Evolutionary conservation across 2,113 vertebrate genomes (phyloP).

Genomic region (Mionectes macconnelli): DNA sequence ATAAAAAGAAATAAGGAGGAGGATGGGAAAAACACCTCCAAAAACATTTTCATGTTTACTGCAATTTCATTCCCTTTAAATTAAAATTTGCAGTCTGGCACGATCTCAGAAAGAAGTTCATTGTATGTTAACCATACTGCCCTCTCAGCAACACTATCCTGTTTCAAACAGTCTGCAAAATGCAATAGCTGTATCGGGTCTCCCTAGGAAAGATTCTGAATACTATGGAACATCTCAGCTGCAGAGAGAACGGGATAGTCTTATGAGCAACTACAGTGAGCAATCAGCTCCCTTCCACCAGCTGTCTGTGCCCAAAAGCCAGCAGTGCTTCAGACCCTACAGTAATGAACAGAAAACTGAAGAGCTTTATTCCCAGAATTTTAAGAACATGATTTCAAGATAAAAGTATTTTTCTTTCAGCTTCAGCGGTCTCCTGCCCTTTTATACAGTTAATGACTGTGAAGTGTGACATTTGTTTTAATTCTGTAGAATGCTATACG

Average conservation of each 20-base stretch:
- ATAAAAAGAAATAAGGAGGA: neutral
- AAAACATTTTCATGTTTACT: neutral
- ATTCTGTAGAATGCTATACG: neutral
- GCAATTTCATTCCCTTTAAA: neutral
- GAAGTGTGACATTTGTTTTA: neutral
- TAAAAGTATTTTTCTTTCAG: neutral
- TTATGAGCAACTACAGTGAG: neutral
- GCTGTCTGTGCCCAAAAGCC: neutral
- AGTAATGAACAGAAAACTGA: neutral
- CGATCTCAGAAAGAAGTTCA: neutral
- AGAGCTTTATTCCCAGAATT: neutral
- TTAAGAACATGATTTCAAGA: neutral
- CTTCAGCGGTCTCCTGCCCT: neutral
- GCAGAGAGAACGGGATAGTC: neutral
- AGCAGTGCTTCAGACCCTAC: neutral
- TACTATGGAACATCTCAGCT: neutral
- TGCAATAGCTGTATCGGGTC: accelerated
- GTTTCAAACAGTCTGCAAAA: neutral
- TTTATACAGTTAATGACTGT: neutral
- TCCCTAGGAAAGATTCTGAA: neutral
- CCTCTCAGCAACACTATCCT: neutral
- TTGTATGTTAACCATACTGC: neutral
- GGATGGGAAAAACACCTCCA: neutral
- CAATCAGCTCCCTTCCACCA: neutral
- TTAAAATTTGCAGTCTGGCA: neutral